Evolutionary conservation across 2,113 vertebrate genomes (phyloP), one percentile per base, ranked within the genome.

Genomic region (Monopterus albus): DNA sequence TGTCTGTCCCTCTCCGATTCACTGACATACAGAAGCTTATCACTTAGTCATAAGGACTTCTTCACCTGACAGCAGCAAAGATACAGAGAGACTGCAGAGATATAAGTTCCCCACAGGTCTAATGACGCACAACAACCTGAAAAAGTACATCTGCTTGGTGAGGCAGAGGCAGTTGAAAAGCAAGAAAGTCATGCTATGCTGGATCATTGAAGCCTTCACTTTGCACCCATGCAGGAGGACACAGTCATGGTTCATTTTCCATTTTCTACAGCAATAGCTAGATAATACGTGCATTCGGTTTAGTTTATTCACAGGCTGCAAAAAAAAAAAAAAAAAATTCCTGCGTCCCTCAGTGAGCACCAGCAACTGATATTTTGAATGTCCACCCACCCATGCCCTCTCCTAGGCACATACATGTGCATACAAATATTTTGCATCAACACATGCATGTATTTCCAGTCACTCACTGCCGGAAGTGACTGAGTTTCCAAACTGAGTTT

Each of bases 51-150:
- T 45, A 65, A 51, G 49, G 63, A 31, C 9, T 42, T 51, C 69
- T 66, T 28, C 52, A 62, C 56, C 60, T 63, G 77, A 70, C 5
- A 12, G 53, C 64, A 18, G 28, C 8, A 6, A 25, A 25, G 51
- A 62, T 63, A 66, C 9, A n/a, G n/a, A n/a, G n/a, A n/a, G 76
- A n/a, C 59, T 73, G 74, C 73, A 78, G 62, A 57, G 23, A 69
- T 72, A 69, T 66, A 70, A 53, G 59, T 38, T 69, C 73, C 79
- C 56, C 39, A 31, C 75, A 50, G 56, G 23, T 75, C 66, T 55
- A 62, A 75, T 90, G 90, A 90, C 88, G 87, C 88, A 90, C 83
- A 55, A 59, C 28, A 21, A 26, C 18, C 17, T 75, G 29, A 38
- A 67, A 82, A 73, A 39, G 40, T 39, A 26, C 5, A 2, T 29